Conservation (phyloP, 2,888 invertebrate genomes). For the Rutpela maculata region DNA sequence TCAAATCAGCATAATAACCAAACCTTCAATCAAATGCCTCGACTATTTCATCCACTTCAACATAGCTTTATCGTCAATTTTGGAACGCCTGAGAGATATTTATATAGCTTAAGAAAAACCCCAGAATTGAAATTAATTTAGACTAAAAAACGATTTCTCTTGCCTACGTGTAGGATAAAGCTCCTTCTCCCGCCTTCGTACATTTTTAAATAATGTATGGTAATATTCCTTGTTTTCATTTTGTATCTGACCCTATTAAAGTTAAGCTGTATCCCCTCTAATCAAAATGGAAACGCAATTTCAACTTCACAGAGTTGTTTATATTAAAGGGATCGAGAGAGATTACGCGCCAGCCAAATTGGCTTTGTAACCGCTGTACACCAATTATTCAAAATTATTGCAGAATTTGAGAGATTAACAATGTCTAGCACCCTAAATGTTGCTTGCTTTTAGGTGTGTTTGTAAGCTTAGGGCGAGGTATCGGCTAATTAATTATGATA, state of each 20-base stretch:
- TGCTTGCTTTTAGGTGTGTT: neutral
- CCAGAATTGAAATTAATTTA: too few species aligned
- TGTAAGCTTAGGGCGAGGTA: neutral
- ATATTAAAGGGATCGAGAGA: neutral
- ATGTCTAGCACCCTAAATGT: neutral
- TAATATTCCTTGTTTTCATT: neutral
- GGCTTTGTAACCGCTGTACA: neutral
- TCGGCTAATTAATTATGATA: constrained; percentile 1
- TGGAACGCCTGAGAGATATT: too few species aligned
- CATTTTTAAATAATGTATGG: neutral
- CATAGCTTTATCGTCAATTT: too few species aligned
- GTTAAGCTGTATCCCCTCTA: neutral
- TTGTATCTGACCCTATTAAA: constrained; percentile 1
- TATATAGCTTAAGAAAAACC: too few species aligned
- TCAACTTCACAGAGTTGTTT: constrained; percentile 3
- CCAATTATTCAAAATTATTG: constrained; percentile 7
- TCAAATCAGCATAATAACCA: too few species aligned
- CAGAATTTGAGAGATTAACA: constrained; percentile 7
- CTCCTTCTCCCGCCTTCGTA: neutral
- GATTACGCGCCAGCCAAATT: neutral
- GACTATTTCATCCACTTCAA: too few species aligned
- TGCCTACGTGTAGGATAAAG: too few species aligned
- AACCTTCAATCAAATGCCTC: too few species aligned
- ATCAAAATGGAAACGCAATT: constrained; percentile 3
- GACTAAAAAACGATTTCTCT: too few species aligned